Conservation (phyloP, 2,113 vertebrate genomes). For the Myxocyprinus asiaticus region DNA sequence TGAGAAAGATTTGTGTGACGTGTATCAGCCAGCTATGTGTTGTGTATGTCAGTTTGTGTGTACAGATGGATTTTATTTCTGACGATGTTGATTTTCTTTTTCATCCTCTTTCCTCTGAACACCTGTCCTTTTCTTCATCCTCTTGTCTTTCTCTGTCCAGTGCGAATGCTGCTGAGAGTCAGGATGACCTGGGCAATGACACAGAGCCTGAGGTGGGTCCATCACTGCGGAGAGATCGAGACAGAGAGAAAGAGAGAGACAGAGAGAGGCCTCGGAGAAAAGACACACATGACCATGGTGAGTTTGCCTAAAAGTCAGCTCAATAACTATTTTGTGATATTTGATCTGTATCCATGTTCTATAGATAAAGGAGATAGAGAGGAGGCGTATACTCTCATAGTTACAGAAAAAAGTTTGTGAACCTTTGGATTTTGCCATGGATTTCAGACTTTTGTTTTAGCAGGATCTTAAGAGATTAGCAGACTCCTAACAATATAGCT, state of each 20-base stretch:
- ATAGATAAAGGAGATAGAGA: neutral
- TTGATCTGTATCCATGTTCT: neutral
- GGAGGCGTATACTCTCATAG: neutral
- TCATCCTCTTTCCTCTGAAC: too few species aligned
- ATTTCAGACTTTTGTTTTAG: too few species aligned
- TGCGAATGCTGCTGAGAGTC: constrained; percentile 81
- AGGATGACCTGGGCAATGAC: constrained; percentile 86
- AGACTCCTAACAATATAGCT: too few species aligned
- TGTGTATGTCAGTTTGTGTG: too few species aligned
- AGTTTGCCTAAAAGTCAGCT: constrained; percentile 33
- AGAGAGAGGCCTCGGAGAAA: constrained; percentile 79
- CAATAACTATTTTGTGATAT: neutral
- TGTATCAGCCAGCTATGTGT: too few species aligned
- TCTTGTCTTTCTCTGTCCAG: constrained; percentile 64
- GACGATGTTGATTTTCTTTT: too few species aligned
- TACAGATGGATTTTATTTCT: too few species aligned
- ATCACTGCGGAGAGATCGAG: constrained; percentile 73
- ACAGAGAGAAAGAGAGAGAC: constrained; percentile 68
- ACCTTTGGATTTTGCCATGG: too few species aligned
- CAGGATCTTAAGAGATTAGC: too few species aligned
- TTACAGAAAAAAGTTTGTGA: neutral
- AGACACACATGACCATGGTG: constrained; percentile 81
- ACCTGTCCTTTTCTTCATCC: neutral
- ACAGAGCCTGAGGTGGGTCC: constrained; percentile 81
- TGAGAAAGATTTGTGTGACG: too few species aligned